Base-by-base conservation (phyloP, 2,888 invertebrate genomes). In the Sesamia inferens region DNA sequence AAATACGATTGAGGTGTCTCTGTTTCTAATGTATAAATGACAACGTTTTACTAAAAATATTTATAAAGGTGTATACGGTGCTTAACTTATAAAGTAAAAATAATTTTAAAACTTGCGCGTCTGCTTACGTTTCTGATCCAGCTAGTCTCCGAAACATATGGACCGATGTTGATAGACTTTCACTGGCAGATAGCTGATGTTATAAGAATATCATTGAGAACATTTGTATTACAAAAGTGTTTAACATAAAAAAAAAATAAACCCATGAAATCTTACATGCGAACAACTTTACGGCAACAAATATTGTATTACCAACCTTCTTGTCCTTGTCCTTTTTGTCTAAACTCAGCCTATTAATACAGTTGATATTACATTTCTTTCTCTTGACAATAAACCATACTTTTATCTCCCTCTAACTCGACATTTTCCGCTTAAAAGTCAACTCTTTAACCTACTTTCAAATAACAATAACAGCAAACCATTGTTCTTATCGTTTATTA, bases 381-480 rank as follows among this genome's bases (percentile, higher is more conserved):
- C 1, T 39, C 31, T 8, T 31, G 2, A 47, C n/a, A 42, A 63
- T n/a, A 76, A 55, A 57, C n/a, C 48, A 39, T 48, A 2, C 22
- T 47, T 80, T 65, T 61, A 76, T 61, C 7, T 48, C 14, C n/a
- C 70, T 64, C 64, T 57, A 71, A 57, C 80, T 51, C 47, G 22
- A 61, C 14, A 81, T 68, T 79, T 76, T 66, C 68, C 55, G 22
- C 57, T 81, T 44, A 48, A 62, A 76, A 58, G n/a, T 55, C 16
- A 67, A 71, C 57, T 66, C 68, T 77, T 54, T 63, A 69, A 78
- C 78, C 71, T 69, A 69, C 31, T 78, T 81, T 69, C 10, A 58
- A 69, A 62, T 39, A 58, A 74, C 65, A 81, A 71, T 77, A 71
- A 77, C 48, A 62, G 16, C 47, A 63, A 73, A 16, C 57, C 16